Percentiles rank a stretch among this genome's conserved stretches.
Conservation (phyloP, 2,888 invertebrate genomes). For the Pollenia angustigena region DNA sequence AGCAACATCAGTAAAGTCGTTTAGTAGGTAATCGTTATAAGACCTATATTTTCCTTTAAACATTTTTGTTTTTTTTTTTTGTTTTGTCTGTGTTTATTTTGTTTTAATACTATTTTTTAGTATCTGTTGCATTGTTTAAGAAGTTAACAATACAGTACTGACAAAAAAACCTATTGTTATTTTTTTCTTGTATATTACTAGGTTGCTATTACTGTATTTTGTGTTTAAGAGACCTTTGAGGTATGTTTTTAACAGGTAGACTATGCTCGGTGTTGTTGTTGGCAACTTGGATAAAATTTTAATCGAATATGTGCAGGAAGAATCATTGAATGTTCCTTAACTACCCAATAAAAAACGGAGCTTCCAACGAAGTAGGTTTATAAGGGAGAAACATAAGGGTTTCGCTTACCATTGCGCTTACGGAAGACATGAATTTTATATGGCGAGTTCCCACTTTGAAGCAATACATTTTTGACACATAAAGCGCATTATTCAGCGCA, state of each 20-base stretch:
- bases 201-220: slow-evolving; percentile 35
- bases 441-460: no score
- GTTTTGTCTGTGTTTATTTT: slow-evolving; percentile 42
- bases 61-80: slow-evolving; percentile 13
- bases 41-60: slow-evolving; percentile 68
- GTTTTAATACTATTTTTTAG: slow-evolving; percentile 51
- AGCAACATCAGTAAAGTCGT: slow-evolving; percentile 67
- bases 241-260: not conserved
- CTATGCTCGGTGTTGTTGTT: slow-evolving; percentile 9
- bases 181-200: slow-evolving; percentile 51
- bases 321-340: no score
- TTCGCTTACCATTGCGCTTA: no score
- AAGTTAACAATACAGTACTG: slow-evolving; percentile 32
- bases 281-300: no score
- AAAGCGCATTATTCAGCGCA: no score
- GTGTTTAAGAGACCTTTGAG: not conserved
- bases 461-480: no score
- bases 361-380: no score
- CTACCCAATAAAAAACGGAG: no score
- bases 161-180: slow-evolving; percentile 64
- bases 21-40: slow-evolving; percentile 73
- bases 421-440: no score
- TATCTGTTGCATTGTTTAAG: slow-evolving; percentile 69
- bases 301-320: no score
- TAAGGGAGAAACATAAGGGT: no score